phyloP scores from a whole-genome alignment of 2,888 invertebrate genomes.

The Beris morrisii region DNA sequence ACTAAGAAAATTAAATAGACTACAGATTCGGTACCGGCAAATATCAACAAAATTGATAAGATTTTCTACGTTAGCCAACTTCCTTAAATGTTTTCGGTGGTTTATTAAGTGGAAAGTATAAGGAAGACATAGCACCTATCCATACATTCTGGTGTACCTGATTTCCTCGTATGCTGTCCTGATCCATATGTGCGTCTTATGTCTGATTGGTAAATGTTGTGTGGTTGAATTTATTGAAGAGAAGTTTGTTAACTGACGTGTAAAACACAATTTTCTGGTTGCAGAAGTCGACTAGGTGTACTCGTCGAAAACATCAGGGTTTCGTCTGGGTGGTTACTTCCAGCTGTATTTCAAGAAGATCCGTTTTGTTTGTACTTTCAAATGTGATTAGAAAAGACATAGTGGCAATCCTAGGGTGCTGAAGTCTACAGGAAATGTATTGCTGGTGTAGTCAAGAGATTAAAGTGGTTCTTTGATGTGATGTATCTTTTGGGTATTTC shows the following conservation, averaged over 20 bases:
- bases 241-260: slow-evolving; percentile 29
- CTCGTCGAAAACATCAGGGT: background rate
- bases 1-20: slow-evolving; percentile 7
- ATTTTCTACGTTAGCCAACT: no score
- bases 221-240: slow-evolving; percentile 28
- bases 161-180: no score
- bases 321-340: no score
- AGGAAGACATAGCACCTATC: background rate
- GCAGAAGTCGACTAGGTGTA: slow-evolving; percentile 13
- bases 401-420: no score
- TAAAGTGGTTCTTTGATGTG: no score
- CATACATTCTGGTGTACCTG: no score
- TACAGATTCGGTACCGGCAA: no score
- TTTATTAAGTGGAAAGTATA: slow-evolving; percentile 23
- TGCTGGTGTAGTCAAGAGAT: no score
- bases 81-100: slow-evolving; percentile 16
- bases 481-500: no score
- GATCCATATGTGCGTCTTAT: background rate
- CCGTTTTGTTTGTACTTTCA: slow-evolving; percentile 22
- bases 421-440: no score
- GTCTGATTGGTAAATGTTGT: slow-evolving; percentile 30
- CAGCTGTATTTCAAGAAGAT: no score
- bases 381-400: slow-evolving; percentile 17
- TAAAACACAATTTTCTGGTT: slow-evolving; percentile 30
- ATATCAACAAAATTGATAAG: no score